Evolutionary conservation across 2,113 vertebrate species (phyloP).

Genomic region (Ictidomys tridecemlineatus): DNA sequence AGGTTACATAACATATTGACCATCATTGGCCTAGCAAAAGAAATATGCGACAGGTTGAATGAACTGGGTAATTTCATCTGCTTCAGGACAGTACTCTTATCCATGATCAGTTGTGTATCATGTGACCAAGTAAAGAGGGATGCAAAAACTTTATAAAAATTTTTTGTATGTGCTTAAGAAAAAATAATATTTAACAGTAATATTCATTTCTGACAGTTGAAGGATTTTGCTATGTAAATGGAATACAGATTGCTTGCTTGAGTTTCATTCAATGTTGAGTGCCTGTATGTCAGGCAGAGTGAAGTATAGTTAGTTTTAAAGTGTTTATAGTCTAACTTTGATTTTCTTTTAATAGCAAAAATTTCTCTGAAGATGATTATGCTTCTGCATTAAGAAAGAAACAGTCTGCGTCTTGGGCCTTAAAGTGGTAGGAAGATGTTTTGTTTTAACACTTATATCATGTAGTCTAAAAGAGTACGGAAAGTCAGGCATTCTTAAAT

Average conservation of each 20-base stretch:
- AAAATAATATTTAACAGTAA: background rate
- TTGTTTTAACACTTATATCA: background rate
- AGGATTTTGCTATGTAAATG: background rate
- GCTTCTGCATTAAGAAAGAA: slow-evolving; percentile 94
- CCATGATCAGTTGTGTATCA: background rate
- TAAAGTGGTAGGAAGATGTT: slow-evolving; percentile 93
- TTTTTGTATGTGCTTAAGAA: background rate
- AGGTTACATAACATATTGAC: background rate
- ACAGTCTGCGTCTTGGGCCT: slow-evolving; percentile 97
- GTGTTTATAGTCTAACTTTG: slow-evolving; percentile 38
- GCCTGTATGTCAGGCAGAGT: background rate
- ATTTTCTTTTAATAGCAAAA: slow-evolving; percentile 89
- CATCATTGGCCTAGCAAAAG: background rate
- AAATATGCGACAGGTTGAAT: background rate
- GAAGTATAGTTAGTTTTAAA: slow-evolving; percentile 14
- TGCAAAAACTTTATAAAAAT: background rate
- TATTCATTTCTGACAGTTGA: background rate
- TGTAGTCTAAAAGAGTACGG: slow-evolving; percentile 22
- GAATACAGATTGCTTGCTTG: slow-evolving; percentile 26
- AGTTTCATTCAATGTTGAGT: background rate
- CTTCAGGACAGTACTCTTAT: background rate
- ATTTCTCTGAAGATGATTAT: slow-evolving; percentile 96
- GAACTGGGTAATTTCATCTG: background rate
- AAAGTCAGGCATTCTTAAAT: background rate
- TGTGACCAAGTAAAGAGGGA: background rate